Conservation (phyloP, 2,888 invertebrate species). For the Dicyrtoma fusca region DNA sequence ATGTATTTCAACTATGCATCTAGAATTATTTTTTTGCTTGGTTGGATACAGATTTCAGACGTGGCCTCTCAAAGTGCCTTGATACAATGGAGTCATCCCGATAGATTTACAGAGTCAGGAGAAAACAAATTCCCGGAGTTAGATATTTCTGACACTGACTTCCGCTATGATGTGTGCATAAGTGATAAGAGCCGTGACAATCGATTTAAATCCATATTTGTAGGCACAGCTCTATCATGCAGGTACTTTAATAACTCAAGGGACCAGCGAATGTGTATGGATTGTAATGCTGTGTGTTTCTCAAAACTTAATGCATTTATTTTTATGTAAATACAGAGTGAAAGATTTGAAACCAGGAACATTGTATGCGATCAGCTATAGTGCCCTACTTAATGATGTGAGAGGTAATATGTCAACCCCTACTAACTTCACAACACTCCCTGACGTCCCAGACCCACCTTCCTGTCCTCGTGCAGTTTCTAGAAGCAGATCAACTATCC, state of each 20-base stretch:
- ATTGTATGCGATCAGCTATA: slow-evolving; percentile 80
- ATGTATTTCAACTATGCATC: not conserved
- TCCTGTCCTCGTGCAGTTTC: slow-evolving; percentile 47
- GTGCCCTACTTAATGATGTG: slow-evolving; percentile 74
- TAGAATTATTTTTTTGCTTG: slow-evolving; percentile 8
- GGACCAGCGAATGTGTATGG: no score
- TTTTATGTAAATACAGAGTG: slow-evolving; percentile 62
- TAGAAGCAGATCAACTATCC: slow-evolving; percentile 50
- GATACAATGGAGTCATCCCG: slow-evolving; percentile 77
- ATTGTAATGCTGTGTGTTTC: not conserved
- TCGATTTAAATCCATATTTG: slow-evolving; percentile 82
- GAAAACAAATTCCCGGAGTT: slow-evolving; percentile 63
- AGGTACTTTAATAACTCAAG: slow-evolving; percentile 59
- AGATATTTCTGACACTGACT: slow-evolving; percentile 67
- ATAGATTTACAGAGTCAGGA: slow-evolving; percentile 62
- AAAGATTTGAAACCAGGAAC: slow-evolving; percentile 85
- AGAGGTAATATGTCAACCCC: slow-evolving; percentile 77
- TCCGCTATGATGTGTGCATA: slow-evolving; percentile 79
- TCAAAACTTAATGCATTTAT: not conserved
- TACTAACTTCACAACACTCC: slow-evolving; percentile 76
- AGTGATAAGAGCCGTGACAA: slow-evolving; percentile 75
- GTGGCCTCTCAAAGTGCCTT: slow-evolving; percentile 82
- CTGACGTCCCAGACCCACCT: slow-evolving; percentile 78
- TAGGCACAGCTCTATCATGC: slow-evolving; percentile 75
- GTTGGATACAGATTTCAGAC: slow-evolving; percentile 72